Percentiles rank a stretch among this genome's conserved stretches.
Evolutionary conservation across 2,888 invertebrate genomes (phyloP).

Genomic region (Cepaea hortensis): DNA sequence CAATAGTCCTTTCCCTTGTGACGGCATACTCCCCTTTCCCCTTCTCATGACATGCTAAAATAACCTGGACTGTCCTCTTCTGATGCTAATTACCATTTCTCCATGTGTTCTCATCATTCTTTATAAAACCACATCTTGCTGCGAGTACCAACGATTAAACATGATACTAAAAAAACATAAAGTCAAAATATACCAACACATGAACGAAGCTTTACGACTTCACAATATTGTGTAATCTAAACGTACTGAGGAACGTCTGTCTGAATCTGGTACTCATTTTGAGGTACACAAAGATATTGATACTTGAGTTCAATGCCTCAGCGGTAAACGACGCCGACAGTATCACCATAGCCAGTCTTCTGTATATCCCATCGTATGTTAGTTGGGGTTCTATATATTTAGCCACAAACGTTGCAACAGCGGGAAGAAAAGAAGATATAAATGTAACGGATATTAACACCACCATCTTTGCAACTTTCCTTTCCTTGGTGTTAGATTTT

Average conservation of each 20-base stretch:
- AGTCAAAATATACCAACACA: no score
- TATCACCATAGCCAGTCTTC: not conserved
- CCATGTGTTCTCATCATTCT: no score
- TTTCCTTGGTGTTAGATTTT: not conserved
- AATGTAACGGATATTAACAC: conserved; percentile 14
- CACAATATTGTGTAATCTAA: not conserved
- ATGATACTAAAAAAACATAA: no score
- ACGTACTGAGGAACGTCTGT: not conserved
- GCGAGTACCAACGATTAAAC: no score
- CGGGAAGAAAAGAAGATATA: conserved; percentile 19
- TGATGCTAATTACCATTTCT: no score
- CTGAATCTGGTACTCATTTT: conserved; percentile 22
- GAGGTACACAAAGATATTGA: conserved; percentile 17
- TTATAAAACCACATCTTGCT: no score
- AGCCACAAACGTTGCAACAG: not conserved
- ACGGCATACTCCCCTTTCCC: no score
- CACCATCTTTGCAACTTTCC: conserved; percentile 21
- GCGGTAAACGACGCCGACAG: not conserved
- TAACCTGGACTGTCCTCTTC: no score
- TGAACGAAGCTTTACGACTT: no score
- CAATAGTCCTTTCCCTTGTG: no score
- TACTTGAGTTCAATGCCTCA: conserved; percentile 20
- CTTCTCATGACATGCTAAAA: no score
- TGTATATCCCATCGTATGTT: not conserved
- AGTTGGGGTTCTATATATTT: conserved; percentile 9